phyloP scores from a whole-genome alignment of 2,797 vertebrate species.

The Tachyglossus aculeatus region DNA sequence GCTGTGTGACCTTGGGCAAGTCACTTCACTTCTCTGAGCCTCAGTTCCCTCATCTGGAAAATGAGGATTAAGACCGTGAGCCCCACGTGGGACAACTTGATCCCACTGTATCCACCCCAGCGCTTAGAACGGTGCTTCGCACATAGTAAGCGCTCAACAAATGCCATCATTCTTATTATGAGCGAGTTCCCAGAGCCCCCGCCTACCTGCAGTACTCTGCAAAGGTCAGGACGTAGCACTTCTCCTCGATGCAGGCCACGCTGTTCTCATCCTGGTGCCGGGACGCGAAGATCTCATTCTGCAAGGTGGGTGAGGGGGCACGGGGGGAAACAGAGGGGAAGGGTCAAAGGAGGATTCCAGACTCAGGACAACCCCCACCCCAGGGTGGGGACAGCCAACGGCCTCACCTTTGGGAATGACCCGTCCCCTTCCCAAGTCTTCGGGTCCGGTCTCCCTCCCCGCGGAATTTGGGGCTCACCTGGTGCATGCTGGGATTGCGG shows the following conservation, averaged over 20 bases:
- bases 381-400: background rate
- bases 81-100: too few relatives aligned
- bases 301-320: constrained; percentile 41
- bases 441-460: background rate
- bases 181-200: too few relatives aligned
- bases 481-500: constrained; percentile 90
- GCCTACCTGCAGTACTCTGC: constrained; percentile 99
- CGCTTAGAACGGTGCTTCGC: too few relatives aligned
- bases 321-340: background rate
- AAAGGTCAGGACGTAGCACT: constrained; percentile 98
- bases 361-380: background rate
- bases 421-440: too few relatives aligned
- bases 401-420: background rate
- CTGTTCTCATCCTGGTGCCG: constrained; percentile 99
- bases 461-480: constrained; percentile 79
- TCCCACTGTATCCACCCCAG: too few relatives aligned
- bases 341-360: too few relatives aligned
- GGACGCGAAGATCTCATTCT: constrained; percentile 99
- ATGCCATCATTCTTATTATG: too few relatives aligned
- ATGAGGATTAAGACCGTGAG: too few relatives aligned
- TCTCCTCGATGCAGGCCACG: constrained; percentile 98
- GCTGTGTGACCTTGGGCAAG: too few relatives aligned
- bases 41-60: too few relatives aligned
- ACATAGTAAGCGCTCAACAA: too few relatives aligned
- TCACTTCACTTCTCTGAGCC: too few relatives aligned